These are phyloP conservation scores for Amphiprion ocellaris DNA, from an alignment of 2,113 vertebrate genomes.

Conservation along the genomic window DNA sequence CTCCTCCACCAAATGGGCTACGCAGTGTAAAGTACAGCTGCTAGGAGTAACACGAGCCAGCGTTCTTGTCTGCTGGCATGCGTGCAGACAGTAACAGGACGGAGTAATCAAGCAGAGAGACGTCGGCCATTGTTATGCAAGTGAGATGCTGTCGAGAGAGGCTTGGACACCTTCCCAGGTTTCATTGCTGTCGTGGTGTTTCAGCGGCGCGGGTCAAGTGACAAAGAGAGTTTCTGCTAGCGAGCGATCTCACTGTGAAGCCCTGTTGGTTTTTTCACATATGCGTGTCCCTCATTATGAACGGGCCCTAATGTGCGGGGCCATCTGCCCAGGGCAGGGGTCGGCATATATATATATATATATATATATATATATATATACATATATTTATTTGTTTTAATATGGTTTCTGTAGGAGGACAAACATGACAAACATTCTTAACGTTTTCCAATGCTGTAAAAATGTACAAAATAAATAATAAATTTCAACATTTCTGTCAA, in stretches of 20 bases:
- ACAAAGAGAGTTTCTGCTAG: constrained; percentile 22
- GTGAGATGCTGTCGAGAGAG: constrained; percentile 30
- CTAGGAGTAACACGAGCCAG: constrained; percentile 14
- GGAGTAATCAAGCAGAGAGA: constrained; percentile 55
- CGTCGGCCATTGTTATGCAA: constrained; percentile 44
- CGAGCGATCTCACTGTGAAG: not conserved
- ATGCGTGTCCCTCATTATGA: not conserved
- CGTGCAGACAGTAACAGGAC: constrained; percentile 5
- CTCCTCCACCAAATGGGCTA: not conserved
- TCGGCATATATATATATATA: too few relatives aligned
- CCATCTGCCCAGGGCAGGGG: constrained; percentile 22
- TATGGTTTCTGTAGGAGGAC: too few relatives aligned
- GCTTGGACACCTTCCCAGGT: constrained; percentile 67
- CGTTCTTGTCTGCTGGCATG: constrained; percentile 18
- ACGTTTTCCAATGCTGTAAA: too few relatives aligned
- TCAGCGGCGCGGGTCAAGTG: constrained; percentile 30
- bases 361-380: too few relatives aligned
- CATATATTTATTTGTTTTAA: too few relatives aligned
- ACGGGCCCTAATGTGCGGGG: not conserved
- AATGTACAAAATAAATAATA: too few relatives aligned
- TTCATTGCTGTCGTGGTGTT: constrained; percentile 44
- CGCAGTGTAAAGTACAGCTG: not conserved
- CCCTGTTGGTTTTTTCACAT: constrained; percentile 4
- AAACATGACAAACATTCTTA: too few relatives aligned
- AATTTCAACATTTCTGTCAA: too few relatives aligned